Conservation (phyloP, 2,888 invertebrate genomes). For the Pinctada fucata region DNA sequence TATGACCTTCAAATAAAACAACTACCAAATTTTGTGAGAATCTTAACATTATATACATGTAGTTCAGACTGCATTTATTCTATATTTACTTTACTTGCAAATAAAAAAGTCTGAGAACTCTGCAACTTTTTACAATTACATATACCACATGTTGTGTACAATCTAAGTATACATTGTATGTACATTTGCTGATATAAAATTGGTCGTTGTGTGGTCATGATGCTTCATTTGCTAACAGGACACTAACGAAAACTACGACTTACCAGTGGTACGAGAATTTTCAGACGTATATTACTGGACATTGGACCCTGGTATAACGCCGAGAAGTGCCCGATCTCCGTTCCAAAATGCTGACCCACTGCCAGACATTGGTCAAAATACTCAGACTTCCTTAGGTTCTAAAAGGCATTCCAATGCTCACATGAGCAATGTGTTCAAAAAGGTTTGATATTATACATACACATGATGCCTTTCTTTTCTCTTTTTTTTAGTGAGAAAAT, state of each 20-base stretch:
- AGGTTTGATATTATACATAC: conserved; percentile 39
- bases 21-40: too few relatives aligned
- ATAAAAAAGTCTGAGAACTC: too few relatives aligned
- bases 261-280: conserved; percentile 68
- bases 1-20: too few relatives aligned
- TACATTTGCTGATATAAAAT: too few relatives aligned
- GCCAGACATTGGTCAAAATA: conserved; percentile 61
- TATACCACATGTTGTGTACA: too few relatives aligned
- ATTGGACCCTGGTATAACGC: conserved; percentile 46
- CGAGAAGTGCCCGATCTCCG: conserved; percentile 40
- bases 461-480: neutral
- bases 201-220: too few relatives aligned
- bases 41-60: too few relatives aligned
- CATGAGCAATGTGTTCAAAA: conserved; percentile 62
- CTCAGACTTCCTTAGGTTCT: conserved; percentile 28
- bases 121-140: too few relatives aligned
- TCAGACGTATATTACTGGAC: conserved; percentile 65
- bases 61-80: too few relatives aligned
- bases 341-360: conserved; percentile 57
- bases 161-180: too few relatives aligned
- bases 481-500: neutral
- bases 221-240: conserved; percentile 57
- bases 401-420: conserved; percentile 49
- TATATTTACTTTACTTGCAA: too few relatives aligned
- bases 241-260: conserved; percentile 66